Base-by-base conservation (phyloP, 2,113 vertebrate species). In the Percina caprodes region DNA sequence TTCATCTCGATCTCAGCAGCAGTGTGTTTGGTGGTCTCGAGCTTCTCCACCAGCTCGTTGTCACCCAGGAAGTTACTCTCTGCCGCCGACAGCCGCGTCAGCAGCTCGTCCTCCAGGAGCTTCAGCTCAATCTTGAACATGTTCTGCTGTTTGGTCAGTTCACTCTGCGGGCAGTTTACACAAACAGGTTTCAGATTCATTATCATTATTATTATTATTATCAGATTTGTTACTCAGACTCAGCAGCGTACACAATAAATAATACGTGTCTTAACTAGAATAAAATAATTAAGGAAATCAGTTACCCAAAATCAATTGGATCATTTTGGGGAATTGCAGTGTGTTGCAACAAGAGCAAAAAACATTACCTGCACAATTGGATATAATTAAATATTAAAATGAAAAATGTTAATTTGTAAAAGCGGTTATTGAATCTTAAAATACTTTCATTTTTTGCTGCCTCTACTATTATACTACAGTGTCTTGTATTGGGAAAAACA, bases 101-200 rank as follows among this genome's bases (percentile, higher is more conserved):
- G 89, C 84, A 96, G 90, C 92, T 97, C 94, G 73, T 96, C 94
- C 88, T 95, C 95, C 91, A 96, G 92, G 67, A 95, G 94, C 93
- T 96, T 96, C 92, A 97, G 89, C 86, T 96, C 91, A 54, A 96
- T 96, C 95, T 96, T 95, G 91, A 96, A 97, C 83, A 95, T 90
- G 85, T 97, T 96, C 94, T 95, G 95, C 89, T 97, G 95, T 90
- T 95, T 96, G 79, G 93, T 92, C 73, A 96, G 84, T 56, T 95
- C 93, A 85, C 93, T 93, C 93, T 96, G 92, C 84, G 69, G 48
- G 54, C 11, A 55, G 61, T 56, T 19, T 0, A 79, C 12, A 45
- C 35, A 86, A 58, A 52, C 21, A 39, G 42, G 2, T 42, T 42
- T 42, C 39, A 42, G 2, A 42, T 30, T 30, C 4, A 30, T 30